A percentile compares a stretch with the other conserved stretches of the same genome.
Conservation (phyloP, 2,888 invertebrate genomes). For the Apamea epomidion region DNA sequence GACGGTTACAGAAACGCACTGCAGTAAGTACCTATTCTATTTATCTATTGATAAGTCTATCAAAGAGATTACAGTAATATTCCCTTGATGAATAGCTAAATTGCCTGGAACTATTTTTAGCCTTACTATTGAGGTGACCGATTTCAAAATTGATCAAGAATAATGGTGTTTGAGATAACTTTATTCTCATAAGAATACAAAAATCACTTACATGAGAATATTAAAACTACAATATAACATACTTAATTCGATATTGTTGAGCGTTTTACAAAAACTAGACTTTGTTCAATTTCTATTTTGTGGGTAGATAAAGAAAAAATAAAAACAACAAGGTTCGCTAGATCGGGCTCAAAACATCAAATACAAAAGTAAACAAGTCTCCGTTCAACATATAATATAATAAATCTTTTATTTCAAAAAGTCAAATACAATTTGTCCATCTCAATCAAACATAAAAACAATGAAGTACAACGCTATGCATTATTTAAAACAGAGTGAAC, state of each 20-base stretch:
- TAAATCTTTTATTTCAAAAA: neutral
- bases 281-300: neutral
- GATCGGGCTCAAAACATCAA: neutral
- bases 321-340: neutral
- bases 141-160: neutral
- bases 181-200: too few species aligned
- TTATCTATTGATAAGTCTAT: neutral
- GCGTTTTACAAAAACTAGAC: neutral
- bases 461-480: too few species aligned
- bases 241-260: neutral
- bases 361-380: neutral
- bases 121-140: neutral
- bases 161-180: neutral
- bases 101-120: neutral
- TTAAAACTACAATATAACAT: neutral
- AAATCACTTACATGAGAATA: neutral
- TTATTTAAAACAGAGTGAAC: too few species aligned
- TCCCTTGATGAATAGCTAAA: neutral
- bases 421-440: neutral
- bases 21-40: neutral
- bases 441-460: neutral
- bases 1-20: too few species aligned
- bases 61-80: neutral
- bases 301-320: neutral
- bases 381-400: neutral